phyloP scores from a whole-genome alignment of 2,888 invertebrate species.

The Druceiella hillmani region DNA sequence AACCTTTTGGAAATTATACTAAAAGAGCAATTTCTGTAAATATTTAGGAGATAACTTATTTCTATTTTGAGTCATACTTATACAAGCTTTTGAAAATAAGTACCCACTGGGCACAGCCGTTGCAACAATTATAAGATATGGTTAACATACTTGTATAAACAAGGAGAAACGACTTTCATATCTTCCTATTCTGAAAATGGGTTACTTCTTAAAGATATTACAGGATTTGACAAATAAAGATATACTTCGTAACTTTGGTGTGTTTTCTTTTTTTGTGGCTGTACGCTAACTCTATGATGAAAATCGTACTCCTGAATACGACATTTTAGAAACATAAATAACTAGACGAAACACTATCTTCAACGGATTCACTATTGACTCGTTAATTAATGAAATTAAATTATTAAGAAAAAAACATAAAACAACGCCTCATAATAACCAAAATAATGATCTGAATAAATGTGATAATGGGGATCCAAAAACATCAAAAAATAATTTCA shows the following conservation, averaged over 20 bases:
- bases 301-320: conserved; percentile 24
- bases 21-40: no score
- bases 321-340: no score
- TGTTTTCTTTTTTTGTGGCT: conserved; percentile 20
- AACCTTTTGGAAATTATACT: no score
- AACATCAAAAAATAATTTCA: no score
- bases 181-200: conserved; percentile 27
- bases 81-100: conserved; percentile 29
- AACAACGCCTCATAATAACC: no score
- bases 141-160: conserved; percentile 26
- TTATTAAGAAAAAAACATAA: no score
- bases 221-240: conserved; percentile 25
- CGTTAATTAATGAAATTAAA: no score
- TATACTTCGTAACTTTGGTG: conserved; percentile 26
- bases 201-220: conserved; percentile 25
- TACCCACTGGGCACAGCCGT: conserved; percentile 29
- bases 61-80: conserved; percentile 27
- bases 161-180: conserved; percentile 26
- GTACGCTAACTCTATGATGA: conserved; percentile 27
- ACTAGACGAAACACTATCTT: conserved; percentile 21
- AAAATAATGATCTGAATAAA: no score
- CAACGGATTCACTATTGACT: conserved; percentile 25
- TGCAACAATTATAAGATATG: conserved; percentile 28
- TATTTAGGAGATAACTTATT: no score
- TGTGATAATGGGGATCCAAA: no score